Conservation (phyloP, 2,888 invertebrate species). For the Agriopis leucophaearia region DNA sequence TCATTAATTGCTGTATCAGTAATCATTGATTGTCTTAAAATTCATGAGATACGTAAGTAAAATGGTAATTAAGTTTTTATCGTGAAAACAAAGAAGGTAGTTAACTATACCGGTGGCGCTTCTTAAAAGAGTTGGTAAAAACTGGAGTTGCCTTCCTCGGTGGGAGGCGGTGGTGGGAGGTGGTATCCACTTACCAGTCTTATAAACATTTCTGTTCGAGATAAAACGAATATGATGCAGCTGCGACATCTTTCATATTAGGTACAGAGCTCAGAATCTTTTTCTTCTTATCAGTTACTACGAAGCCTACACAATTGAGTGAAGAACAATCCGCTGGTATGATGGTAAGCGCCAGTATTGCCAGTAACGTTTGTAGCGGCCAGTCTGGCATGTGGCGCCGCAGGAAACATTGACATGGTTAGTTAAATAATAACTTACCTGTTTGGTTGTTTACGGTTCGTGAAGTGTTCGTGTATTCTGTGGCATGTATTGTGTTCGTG, state of each 20-base stretch:
- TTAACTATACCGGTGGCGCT: constrained; percentile 1
- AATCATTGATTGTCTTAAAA: constrained; percentile 26
- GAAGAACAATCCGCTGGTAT: not conserved
- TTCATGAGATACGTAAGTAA: constrained; percentile 20
- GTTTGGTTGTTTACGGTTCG: no score
- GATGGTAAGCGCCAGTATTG: not conserved
- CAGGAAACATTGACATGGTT: no score
- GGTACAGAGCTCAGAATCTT: no score
- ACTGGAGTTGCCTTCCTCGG: constrained; percentile 8
- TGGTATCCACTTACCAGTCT: not conserved
- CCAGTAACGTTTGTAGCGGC: not conserved
- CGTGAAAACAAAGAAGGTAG: not conserved
- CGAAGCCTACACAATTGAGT: not conserved
- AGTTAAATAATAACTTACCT: no score
- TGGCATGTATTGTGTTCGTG: no score
- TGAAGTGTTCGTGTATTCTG: no score
- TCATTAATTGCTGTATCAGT: constrained; percentile 40
- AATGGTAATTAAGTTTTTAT: constrained; percentile 17
- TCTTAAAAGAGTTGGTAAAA: constrained; percentile 4
- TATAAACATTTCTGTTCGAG: constrained; percentile 2
- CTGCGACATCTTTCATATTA: no score
- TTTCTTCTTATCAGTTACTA: not conserved
- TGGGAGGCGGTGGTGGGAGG: not conserved
- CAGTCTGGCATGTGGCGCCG: no score
- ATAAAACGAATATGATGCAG: constrained; percentile 2